Percentiles rank a stretch among this genome's conserved stretches.
Conservation (phyloP, 2,797 vertebrate genomes). For the Tenualosa ilisha region DNA sequence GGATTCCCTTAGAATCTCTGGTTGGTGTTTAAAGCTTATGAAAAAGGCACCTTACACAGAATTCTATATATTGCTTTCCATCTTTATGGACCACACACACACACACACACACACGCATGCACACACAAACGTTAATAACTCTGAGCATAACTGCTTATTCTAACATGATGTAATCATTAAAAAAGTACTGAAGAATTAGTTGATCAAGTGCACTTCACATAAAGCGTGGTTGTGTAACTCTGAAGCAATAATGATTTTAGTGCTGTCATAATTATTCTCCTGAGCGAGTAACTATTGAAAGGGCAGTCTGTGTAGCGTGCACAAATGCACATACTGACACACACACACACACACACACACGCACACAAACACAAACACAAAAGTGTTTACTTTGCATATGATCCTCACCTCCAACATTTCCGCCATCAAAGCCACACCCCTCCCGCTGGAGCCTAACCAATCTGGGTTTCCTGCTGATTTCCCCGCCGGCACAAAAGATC, state of each 20-base stretch:
- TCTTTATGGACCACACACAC: too few species aligned
- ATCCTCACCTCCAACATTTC: conserved; percentile 37
- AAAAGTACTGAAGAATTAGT: neutral
- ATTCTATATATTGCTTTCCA: too few species aligned
- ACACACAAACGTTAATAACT: too few species aligned
- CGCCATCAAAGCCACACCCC: conserved; percentile 9
- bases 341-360: too few species aligned
- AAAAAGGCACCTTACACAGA: too few species aligned
- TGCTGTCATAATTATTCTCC: neutral
- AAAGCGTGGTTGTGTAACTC: neutral
- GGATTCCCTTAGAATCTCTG: too few species aligned
- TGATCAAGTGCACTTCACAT: neutral
- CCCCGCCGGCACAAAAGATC: conserved; percentile 50
- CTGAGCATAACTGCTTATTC: neutral
- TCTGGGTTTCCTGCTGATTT: conserved; percentile 58
- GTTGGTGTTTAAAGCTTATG: too few species aligned
- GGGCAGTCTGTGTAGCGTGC: neutral
- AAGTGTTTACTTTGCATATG: conserved; percentile 66
- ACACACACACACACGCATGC: too few species aligned
- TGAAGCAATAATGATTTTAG: neutral
- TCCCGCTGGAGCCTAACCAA: conserved; percentile 27
- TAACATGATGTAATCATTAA: neutral
- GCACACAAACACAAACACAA: conserved; percentile 3
- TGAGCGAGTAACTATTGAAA: neutral
- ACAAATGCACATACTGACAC: neutral